A percentile compares a stretch with the other conserved stretches of the same genome.
phyloP scores from a whole-genome alignment of 1,140 invertebrate genomes.

The Centruroides sculpturatus region DNA sequence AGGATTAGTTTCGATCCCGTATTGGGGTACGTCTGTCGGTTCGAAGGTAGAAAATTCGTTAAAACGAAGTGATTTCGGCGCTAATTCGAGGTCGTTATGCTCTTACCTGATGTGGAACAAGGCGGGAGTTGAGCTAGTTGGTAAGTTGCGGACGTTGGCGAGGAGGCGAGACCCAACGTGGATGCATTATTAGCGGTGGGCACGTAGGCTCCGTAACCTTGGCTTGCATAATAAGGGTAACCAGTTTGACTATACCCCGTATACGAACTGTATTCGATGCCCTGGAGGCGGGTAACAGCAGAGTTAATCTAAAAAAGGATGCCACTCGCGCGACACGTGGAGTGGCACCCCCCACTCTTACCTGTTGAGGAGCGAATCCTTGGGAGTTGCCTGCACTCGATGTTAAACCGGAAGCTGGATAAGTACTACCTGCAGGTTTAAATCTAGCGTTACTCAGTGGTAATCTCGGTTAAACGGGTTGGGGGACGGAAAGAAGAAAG shows the following conservation, averaged over 20 bases:
- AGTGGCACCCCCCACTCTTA: not conserved
- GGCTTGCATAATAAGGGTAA: conserved; percentile 19
- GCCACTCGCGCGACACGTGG: too few relatives aligned
- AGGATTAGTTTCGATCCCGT: conserved; percentile 10
- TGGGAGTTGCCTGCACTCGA: conserved; percentile 14
- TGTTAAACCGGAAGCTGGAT: conserved; percentile 9
- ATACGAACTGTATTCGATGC: conserved; percentile 20
- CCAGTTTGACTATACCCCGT: conserved; percentile 20
- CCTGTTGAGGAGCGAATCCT: conserved; percentile 17
- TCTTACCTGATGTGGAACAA: conserved; percentile 19
- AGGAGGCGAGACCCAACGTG: conserved; percentile 18
- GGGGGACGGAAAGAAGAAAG: too few relatives aligned
- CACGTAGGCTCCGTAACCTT: conserved; percentile 18
- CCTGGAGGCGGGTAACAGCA: conserved; percentile 9
- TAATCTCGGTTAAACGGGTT: too few relatives aligned
- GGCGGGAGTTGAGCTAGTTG: conserved; percentile 18
- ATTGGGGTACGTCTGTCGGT: conserved; percentile 10
- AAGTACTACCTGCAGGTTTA: conserved; percentile 2
- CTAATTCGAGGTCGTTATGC: not conserved
- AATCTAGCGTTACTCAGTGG: too few relatives aligned
- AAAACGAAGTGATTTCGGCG: too few relatives aligned
- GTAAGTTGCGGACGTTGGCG: conserved; percentile 20
- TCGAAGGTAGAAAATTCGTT: not conserved
- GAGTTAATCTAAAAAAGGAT: too few relatives aligned
- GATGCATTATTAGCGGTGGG: conserved; percentile 18